Conservation (phyloP, 2,888 invertebrate genomes). For the Proisotoma minuta region DNA sequence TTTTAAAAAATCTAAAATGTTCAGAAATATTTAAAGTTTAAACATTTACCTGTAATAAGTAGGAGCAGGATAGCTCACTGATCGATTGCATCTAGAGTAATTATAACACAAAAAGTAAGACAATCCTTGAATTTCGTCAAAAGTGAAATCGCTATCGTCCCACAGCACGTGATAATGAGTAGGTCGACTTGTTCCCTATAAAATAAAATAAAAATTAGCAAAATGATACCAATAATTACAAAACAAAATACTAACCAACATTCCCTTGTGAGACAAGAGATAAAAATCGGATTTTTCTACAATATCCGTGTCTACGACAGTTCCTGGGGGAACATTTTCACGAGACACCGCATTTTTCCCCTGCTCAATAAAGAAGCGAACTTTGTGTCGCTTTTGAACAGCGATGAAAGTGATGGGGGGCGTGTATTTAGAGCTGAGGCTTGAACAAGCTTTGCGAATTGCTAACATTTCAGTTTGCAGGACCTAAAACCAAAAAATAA, state of each 20-base stretch:
- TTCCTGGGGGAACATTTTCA: conserved; percentile 55
- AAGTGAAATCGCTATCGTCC: conserved; percentile 67
- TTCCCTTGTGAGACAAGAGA: conserved; percentile 55
- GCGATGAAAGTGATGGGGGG: conserved; percentile 60
- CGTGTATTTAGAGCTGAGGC: conserved; percentile 55
- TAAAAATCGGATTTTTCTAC: conserved; percentile 54
- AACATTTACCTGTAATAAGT: conserved; percentile 19
- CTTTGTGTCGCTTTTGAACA: conserved; percentile 60
- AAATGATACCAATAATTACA: not conserved
- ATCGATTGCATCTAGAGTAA: conserved; percentile 68
- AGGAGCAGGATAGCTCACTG: conserved; percentile 52
- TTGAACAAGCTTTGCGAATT: conserved; percentile 55
- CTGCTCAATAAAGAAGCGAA: not conserved
- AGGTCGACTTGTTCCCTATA: conserved; percentile 73
- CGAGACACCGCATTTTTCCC: not conserved
- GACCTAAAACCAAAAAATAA: not conserved
- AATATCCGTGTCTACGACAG: conserved; percentile 54
- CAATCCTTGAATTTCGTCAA: conserved; percentile 71
- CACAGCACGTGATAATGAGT: conserved; percentile 70
- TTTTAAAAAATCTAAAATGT: not conserved
- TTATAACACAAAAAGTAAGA: conserved; percentile 79
- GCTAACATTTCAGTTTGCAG: conserved; percentile 40
- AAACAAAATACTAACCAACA: conserved; percentile 50
- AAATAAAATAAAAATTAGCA: not conserved
- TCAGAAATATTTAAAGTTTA: not conserved